Evolutionary conservation across 2,113 vertebrate genomes (phyloP), one percentile per base, ranked within the genome.

Genomic region (Tonatia bakeri): DNA sequence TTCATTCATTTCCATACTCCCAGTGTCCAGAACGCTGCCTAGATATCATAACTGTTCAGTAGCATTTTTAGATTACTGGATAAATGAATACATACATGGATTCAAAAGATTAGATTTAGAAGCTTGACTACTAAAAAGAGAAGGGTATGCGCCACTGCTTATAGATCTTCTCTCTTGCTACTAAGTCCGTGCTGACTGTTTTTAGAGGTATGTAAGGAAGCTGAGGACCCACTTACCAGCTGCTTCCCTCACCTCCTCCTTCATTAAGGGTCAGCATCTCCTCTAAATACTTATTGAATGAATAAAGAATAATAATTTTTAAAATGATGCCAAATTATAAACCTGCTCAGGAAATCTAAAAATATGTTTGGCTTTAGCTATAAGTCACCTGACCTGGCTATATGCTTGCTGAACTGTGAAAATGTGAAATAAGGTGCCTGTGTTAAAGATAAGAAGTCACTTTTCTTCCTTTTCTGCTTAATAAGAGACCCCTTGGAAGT

Each of bases 391-490:
- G 40, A 52, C 19, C 26, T 83, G 17, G 15, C 36, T 90, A 3
- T 40, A 56, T 86, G 77, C 72, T 89, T 95, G 13, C 20, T 56
- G 36, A 89, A 26, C 73, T 83, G 79, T 91, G 67, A 95, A 93
- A 82, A 84, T 56, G 8, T 84, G 43, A 91, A 89, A 79, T 56
- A 56, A 86, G 36, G 40, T 75, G 61, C 47, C 54, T 65, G 2
- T 69, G 50, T 31, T 72, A 72, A 79, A 81, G 13, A 94, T 16
- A 43, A 26, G 16, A 94, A 91, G n/a, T 75, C 43, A 26, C 36
- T 86, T 81, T 94, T 69, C 40, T 65, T 19, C 7, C 12, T 80
- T 94, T 88, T 3, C 14, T 56, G 16, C n/a, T 96, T 83, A 91
- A 47, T 69, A 91, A 95, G n/a, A 94, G 47, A 83, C 67, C 11